Percentiles rank a stretch among this genome's conserved stretches.
These are phyloP conservation scores for Dasypus novemcinctus DNA, from an alignment of 2,113 vertebrate genomes.

Conservation along the genomic window DNA sequence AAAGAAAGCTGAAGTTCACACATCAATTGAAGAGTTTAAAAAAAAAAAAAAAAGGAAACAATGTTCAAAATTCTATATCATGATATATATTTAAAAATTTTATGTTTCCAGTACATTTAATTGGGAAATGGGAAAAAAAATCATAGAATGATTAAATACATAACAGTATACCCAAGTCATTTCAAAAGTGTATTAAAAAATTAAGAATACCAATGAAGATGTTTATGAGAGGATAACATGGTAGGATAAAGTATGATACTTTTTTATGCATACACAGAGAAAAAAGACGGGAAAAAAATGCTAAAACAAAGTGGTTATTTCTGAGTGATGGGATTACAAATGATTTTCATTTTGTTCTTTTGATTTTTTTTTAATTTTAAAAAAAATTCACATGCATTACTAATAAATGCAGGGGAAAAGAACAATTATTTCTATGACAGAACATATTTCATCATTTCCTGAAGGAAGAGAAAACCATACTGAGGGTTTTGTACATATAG, in stretches of 20 bases:
- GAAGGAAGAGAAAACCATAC: background rate
- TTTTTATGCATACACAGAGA: background rate
- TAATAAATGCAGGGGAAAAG: background rate
- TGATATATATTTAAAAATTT: too few species aligned
- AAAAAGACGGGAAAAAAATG: background rate
- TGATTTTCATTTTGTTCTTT: conserved; percentile 3
- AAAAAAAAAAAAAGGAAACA: too few species aligned
- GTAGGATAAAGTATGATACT: background rate
- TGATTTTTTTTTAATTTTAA: background rate
- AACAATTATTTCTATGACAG: background rate
- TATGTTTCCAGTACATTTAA: too few species aligned
- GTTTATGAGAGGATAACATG: background rate
- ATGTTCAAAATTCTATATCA: background rate
- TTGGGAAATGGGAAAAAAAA: background rate
- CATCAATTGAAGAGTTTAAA: background rate
- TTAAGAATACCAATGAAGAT: background rate
- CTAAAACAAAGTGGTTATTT: background rate
- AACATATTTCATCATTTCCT: background rate
- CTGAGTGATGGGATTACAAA: background rate
- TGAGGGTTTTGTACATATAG: background rate
- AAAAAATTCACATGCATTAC: background rate
- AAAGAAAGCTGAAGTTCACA: background rate
- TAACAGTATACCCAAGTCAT: background rate
- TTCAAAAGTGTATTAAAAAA: conserved; percentile 4
- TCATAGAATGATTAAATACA: background rate